Conservation (phyloP, 2,113 vertebrate genomes). For the Dolichallabes microphthalmus region DNA sequence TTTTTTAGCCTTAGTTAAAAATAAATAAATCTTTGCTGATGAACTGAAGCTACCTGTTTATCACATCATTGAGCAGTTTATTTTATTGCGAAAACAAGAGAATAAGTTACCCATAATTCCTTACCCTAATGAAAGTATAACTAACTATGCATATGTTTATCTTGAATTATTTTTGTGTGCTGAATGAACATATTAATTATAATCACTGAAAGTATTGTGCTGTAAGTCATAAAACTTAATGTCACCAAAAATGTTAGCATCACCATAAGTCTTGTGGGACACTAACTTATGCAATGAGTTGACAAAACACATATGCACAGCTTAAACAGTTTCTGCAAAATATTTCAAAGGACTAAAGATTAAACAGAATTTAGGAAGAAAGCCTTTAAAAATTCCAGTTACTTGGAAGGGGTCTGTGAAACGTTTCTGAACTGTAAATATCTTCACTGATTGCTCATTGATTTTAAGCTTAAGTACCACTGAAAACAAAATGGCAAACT, state of each 20-base stretch:
- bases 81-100: neutral
- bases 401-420: neutral
- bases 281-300: neutral
- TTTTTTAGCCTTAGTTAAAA: conserved; percentile 15
- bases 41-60: conserved; percentile 10
- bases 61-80: neutral
- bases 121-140: neutral
- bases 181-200: neutral
- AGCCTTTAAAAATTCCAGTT: neutral
- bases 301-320: neutral
- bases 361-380: neutral
- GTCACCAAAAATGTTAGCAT: neutral
- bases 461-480: conserved; percentile 1
- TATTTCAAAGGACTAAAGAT: neutral
- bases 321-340: neutral
- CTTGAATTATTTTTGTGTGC: neutral
- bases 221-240: neutral
- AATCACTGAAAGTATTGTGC: neutral
- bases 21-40: conserved; percentile 1
- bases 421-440: neutral
- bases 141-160: conserved; percentile 12
- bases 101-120: conserved; percentile 15
- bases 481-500: neutral
- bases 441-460: neutral
- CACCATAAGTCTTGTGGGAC: neutral